Percentiles rank a stretch among this genome's conserved stretches.
These are phyloP conservation scores for Pelecanoides urinatrix DNA, from an alignment of 2,113 vertebrate genomes.

Conservation along the genomic window DNA sequence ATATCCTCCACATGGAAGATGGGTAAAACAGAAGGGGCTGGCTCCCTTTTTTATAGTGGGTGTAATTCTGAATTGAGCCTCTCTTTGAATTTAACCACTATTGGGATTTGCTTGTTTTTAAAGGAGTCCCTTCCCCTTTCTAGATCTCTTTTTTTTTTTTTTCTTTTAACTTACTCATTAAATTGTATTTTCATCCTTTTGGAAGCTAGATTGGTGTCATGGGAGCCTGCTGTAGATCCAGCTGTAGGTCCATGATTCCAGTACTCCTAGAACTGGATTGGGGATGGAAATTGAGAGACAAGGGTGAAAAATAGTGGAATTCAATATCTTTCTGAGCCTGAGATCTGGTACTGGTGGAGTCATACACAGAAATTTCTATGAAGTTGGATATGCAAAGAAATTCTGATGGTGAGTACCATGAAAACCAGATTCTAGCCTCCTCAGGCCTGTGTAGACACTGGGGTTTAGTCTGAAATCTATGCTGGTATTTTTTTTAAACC, in stretches of 20 bases:
- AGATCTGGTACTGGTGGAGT: not conserved
- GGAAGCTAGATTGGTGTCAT: not conserved
- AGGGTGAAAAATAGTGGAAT: not conserved
- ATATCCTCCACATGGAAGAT: not conserved
- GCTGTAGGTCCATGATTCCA: not conserved
- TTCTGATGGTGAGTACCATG: not conserved
- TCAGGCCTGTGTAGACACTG: not conserved
- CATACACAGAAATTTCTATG: not conserved
- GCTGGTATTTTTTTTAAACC: not conserved
- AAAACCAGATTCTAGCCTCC: not conserved
- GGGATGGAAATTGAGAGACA: not conserved
- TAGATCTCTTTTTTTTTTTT: not conserved
- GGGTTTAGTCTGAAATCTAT: constrained; percentile 22
- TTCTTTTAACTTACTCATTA: not conserved
- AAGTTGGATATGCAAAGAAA: not conserved
- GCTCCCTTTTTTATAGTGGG: not conserved
- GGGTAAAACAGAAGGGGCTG: not conserved
- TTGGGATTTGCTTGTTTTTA: not conserved
- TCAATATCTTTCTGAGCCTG: not conserved
- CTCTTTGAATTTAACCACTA: not conserved
- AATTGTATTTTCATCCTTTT: not conserved
- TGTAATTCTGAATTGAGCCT: not conserved
- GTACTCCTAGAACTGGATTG: not conserved
- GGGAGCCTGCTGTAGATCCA: not conserved
- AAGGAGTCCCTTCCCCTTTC: not conserved